Base-by-base conservation (phyloP, 2,113 vertebrate genomes). In the Colossoma macropomum region DNA sequence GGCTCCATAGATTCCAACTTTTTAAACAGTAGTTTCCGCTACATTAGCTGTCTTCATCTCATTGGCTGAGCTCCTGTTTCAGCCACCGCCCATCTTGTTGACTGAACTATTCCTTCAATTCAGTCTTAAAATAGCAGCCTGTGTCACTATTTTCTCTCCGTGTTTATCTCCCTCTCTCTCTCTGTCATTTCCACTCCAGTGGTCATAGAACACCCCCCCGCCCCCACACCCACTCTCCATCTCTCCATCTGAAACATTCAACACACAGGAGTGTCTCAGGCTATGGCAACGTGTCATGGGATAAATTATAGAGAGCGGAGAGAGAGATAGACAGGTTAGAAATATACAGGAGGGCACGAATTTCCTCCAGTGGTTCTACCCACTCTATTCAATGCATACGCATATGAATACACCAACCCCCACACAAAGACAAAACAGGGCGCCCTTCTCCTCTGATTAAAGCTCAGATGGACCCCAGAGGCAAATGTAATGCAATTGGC, bases 401-500 rank as follows among this genome's bases (percentile, higher is more conserved):
- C 60, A n/a, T 21, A n/a, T n/a, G n/a, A n/a, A 34, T 25, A 32
- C 19, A 48, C 66, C 75, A 13, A 65, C 27, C 54, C 72, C 63
- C 56, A 65, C 41, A 54, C 72, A 63, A 72, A 52, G 32, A 38
- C 28, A 77, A 30, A 78, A 48, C 45, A 77, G 48, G 54, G 60
- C 41, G 5, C 10, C 41, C 41, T 85, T 69, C 68, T 79, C 63
- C 25, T 63, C 73, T 88, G 87, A 88, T 82, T 77, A 87, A 89
- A 84, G 27, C 60, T 6, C 25, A 45, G 17, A 68, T 17, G 4
- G 32, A 79, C 11, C 69, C 84, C 88, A 27, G 69, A 85, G 86
- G 83, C 74, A 16, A 74, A 23, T 65, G 56, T 80, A 60, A 85
- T 81, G 75, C 77, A 83, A 89, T 87, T 48, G 81, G 83, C 70